A percentile compares a stretch with the other conserved stretches of the same genome.
Conservation (phyloP, 2,113 vertebrate genomes). For the Crotalus viridis region DNA sequence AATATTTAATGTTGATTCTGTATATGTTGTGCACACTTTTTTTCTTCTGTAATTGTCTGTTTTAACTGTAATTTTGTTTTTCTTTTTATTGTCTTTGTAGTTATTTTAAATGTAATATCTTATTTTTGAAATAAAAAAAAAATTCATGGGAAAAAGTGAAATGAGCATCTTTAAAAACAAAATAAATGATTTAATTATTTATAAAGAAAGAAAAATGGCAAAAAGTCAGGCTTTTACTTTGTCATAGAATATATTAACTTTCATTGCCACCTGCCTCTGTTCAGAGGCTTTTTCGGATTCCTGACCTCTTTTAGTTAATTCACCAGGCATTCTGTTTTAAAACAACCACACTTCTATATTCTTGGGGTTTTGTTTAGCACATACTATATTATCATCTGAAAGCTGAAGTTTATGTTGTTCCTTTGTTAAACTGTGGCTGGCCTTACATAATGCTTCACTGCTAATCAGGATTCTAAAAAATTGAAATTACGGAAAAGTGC, state of each 20-base stretch:
- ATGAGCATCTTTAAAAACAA: not conserved
- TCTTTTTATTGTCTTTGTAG: not conserved
- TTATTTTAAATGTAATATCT: not conserved
- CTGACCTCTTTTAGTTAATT: not conserved
- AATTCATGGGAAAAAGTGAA: not conserved
- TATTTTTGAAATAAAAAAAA: not conserved
- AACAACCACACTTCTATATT: not conserved
- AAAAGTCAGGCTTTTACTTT: not conserved
- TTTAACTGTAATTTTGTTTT: not conserved
- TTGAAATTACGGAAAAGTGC: too few relatives aligned
- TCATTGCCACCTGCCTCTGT: not conserved
- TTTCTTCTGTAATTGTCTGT: not conserved
- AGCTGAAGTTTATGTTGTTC: not conserved
- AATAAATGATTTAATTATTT: not conserved
- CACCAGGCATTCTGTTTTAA: not conserved
- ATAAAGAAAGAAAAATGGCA: not conserved
- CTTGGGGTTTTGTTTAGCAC: not conserved
- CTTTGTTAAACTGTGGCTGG: not conserved
- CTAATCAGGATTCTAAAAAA: not conserved
- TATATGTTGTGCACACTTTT: not conserved
- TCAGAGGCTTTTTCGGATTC: not conserved
- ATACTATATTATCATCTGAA: not conserved
- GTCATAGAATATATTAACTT: not conserved
- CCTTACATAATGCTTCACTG: not conserved
- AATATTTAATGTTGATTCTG: not conserved